These are phyloP conservation scores for Spodoptera picta DNA, from an alignment of 2,888 invertebrate genomes.

Conservation along the genomic window DNA sequence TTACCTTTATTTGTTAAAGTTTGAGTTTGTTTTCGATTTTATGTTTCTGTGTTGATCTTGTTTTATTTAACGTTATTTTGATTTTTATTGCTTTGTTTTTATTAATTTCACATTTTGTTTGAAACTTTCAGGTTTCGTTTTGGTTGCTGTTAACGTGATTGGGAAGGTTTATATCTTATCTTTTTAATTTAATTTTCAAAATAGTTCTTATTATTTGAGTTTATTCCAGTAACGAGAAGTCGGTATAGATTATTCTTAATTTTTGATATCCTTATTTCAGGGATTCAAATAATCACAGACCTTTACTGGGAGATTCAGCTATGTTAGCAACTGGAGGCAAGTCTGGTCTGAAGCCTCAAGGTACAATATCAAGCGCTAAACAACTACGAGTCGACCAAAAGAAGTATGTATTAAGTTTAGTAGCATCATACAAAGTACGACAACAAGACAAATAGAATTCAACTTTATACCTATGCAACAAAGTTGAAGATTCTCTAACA, in stretches of 20 bases:
- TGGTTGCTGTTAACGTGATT: constrained; percentile 43
- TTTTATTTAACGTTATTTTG: background rate
- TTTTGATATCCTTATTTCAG: constrained; percentile 76
- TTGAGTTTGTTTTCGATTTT: too few species aligned
- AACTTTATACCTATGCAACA: too few species aligned
- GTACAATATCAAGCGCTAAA: constrained; percentile 96
- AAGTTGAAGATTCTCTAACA: too few species aligned
- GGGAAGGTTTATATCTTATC: constrained; percentile 41
- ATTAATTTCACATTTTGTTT: constrained; percentile 29
- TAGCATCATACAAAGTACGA: background rate
- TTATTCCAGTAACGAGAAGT: background rate
- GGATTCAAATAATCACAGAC: constrained; percentile 97
- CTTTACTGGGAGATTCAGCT: constrained; percentile 96
- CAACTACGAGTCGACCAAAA: constrained; percentile 96
- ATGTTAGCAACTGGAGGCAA: constrained; percentile 94
- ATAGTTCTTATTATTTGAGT: constrained; percentile 17
- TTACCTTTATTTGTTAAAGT: too few species aligned
- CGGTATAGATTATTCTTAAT: background rate
- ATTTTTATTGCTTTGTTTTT: constrained; percentile 56
- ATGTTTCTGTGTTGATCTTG: too few species aligned
- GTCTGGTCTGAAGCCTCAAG: constrained; percentile 94
- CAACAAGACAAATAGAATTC: too few species aligned
- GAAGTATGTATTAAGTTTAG: constrained; percentile 89
- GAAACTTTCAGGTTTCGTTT: constrained; percentile 44
- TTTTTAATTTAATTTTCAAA: constrained; percentile 2